Conservation (phyloP, 1,140 invertebrate species). For the Orius insidiosus region DNA sequence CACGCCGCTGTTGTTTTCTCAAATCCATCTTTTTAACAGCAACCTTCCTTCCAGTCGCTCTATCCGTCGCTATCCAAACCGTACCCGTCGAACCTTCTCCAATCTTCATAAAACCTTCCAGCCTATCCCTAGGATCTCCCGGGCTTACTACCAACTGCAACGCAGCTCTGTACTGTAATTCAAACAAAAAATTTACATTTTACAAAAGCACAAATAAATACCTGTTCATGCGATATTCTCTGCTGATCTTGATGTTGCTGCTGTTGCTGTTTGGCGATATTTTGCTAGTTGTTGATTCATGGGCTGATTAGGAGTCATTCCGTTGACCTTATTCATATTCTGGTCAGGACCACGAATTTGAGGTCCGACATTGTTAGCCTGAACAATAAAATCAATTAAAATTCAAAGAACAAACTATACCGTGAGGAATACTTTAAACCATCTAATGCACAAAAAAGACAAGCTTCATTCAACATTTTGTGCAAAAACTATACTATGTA, state of each 20-base stretch:
- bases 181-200: conserved; percentile 9
- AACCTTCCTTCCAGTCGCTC: conserved; percentile 66
- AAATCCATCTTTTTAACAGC: conserved; percentile 99
- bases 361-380: too few species aligned
- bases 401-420: too few species aligned
- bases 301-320: too few species aligned
- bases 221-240: conserved; percentile 84
- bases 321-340: too few species aligned
- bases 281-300: too few species aligned
- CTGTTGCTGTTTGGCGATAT: too few species aligned
- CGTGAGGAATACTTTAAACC: too few species aligned
- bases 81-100: conserved; percentile 97
- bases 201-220: conserved; percentile 25
- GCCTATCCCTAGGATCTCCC: conserved; percentile 83
- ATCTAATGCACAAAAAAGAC: too few species aligned
- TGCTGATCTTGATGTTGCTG: conserved; percentile 50
- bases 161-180: conserved; percentile 73
- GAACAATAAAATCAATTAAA: too few species aligned
- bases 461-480: too few species aligned
- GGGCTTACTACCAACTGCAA: conserved; percentile 89
- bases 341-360: too few species aligned
- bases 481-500: too few species aligned
- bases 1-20: conserved; percentile 85
- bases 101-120: conserved; percentile 91
- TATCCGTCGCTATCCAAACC: conserved; percentile 86